A percentile compares a stretch with the other conserved stretches of the same genome.
Conservation (phyloP, 2,888 invertebrate genomes). For the Biston betularia region DNA sequence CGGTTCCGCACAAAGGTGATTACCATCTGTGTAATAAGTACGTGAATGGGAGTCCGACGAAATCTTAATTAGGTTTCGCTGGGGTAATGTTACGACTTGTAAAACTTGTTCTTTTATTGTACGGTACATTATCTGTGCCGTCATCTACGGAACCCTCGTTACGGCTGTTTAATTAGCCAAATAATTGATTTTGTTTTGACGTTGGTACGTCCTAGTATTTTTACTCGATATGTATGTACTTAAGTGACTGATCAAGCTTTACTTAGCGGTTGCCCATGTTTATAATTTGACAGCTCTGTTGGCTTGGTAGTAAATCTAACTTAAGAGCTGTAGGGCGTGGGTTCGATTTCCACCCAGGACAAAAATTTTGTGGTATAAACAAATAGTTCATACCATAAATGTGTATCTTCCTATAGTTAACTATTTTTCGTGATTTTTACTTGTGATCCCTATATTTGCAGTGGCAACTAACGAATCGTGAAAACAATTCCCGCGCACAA, state of each 20-base stretch:
- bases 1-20: slow-evolving; percentile 54
- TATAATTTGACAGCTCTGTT: no score
- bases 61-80: slow-evolving; percentile 64
- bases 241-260: no score
- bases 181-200: slow-evolving; percentile 42
- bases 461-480: slow-evolving; percentile 15
- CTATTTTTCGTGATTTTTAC: neutral
- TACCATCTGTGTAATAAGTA: slow-evolving; percentile 67
- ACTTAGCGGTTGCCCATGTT: no score
- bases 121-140: slow-evolving; percentile 47
- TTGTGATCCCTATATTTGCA: slow-evolving; percentile 11
- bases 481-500: slow-evolving; percentile 17
- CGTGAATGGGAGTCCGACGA: slow-evolving; percentile 56
- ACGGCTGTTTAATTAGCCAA: slow-evolving; percentile 43
- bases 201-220: slow-evolving; percentile 23
- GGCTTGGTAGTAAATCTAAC: no score
- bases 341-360: no score
- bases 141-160: slow-evolving; percentile 43
- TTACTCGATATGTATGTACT: neutral
- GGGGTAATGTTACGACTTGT: slow-evolving; percentile 51
- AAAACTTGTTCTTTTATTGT: slow-evolving; percentile 53
- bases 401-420: neutral
- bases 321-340: no score
- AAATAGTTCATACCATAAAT: no score
- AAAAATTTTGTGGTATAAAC: no score